A percentile compares a stretch with the other conserved stretches of the same genome.
Conservation (phyloP, 2,113 vertebrate species). For the Myotis lucifugus region DNA sequence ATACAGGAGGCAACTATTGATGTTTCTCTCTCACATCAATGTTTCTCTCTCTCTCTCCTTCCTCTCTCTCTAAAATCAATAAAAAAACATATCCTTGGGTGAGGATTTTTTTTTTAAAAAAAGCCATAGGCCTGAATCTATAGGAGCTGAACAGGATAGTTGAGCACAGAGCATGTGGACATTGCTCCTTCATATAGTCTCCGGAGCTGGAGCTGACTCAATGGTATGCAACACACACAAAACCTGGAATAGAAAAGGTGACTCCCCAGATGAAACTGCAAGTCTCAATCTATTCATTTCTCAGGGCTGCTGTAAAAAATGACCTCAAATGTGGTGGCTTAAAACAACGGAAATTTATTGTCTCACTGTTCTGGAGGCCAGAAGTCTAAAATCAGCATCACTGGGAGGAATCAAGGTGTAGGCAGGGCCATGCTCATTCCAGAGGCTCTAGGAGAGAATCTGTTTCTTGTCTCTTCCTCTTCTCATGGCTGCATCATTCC, state of each 20-base stretch:
- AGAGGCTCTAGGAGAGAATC: not conserved
- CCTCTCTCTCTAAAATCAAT: not conserved
- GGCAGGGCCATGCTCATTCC: not conserved
- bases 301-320: not conserved
- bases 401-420: not conserved
- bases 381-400: not conserved
- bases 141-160: not conserved
- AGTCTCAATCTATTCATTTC: not conserved
- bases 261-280: not conserved
- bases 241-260: not conserved
- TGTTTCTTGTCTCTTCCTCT: not conserved
- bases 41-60: not conserved
- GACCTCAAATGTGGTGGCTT: not conserved
- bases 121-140: not conserved
- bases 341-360: not conserved
- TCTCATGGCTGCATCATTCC: not conserved
- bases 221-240: not conserved
- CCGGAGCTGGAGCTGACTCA: not conserved
- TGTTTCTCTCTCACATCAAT: not conserved
- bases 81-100: not conserved
- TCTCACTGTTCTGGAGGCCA: not conserved
- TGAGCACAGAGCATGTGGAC: not conserved
- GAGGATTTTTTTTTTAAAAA: not conserved
- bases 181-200: not conserved
- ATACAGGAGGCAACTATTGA: not conserved